Evolutionary conservation across 2,797 vertebrate genomes (phyloP).

Genomic region (Silurus lanzhouensis): DNA sequence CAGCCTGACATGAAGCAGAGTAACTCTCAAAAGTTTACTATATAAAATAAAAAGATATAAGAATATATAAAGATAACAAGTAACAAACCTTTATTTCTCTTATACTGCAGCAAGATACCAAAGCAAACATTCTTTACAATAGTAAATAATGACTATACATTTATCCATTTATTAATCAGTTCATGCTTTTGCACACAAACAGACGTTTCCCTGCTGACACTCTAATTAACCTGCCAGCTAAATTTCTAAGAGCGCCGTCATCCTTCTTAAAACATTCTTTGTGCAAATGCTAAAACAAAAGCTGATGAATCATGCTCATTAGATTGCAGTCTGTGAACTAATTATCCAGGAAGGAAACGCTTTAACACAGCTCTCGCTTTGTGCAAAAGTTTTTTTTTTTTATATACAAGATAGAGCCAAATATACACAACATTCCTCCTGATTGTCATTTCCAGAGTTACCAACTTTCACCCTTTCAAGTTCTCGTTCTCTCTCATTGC

Average conservation of each 20-base stretch:
- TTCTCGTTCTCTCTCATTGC: not conserved
- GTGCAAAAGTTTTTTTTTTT: slow-evolving; percentile 41
- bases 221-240: not conserved
- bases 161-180: not conserved
- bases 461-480: not conserved
- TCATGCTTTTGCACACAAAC: not conserved
- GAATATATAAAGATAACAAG: not conserved
- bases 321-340: slow-evolving; percentile 24
- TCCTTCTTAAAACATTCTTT: slow-evolving; percentile 11
- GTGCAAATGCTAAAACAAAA: not conserved
- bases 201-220: slow-evolving; percentile 5
- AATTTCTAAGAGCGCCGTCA: not conserved
- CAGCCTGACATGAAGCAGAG: not conserved
- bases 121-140: not conserved
- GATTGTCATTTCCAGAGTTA: slow-evolving; percentile 1
- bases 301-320: slow-evolving; percentile 29
- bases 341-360: slow-evolving; percentile 50
- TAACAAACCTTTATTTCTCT: not conserved
- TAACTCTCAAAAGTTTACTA: not conserved
- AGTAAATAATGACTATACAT: not conserved
- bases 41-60: too few relatives aligned
- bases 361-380: slow-evolving; percentile 45
- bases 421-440: slow-evolving; percentile 38
- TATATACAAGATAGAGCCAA: slow-evolving; percentile 19
- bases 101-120: not conserved